Evolutionary conservation across 2,797 vertebrate genomes (phyloP).

Genomic region (Lindbergichthys nudifrons): DNA sequence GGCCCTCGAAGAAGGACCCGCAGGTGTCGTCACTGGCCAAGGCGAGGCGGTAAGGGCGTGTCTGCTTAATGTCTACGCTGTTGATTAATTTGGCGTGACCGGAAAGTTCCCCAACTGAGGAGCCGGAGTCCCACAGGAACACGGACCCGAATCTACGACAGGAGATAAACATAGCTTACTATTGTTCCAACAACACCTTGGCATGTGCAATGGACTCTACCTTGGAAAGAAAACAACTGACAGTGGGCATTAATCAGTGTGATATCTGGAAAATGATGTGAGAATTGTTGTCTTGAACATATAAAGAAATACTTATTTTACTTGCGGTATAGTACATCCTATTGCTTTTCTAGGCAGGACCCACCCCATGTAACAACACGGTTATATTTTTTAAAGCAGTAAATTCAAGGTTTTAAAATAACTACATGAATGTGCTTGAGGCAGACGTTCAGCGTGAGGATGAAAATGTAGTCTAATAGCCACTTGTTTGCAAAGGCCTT

Average conservation of each 20-base stretch:
- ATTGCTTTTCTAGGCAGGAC: too few relatives aligned
- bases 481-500: too few relatives aligned
- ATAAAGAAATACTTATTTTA: too few relatives aligned
- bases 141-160: slow-evolving; percentile 90
- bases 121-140: slow-evolving; percentile 95
- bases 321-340: too few relatives aligned
- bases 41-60: slow-evolving; percentile 90
- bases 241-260: neutral
- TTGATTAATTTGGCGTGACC: slow-evolving; percentile 95
- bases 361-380: too few relatives aligned
- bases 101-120: slow-evolving; percentile 91
- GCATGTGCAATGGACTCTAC: neutral
- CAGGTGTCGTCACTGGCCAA: slow-evolving; percentile 92
- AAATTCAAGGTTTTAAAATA: too few relatives aligned
- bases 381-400: too few relatives aligned
- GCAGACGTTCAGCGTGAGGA: too few relatives aligned
- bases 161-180: slow-evolving; percentile 15
- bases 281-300: too few relatives aligned
- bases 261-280: neutral
- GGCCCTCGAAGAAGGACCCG: slow-evolving; percentile 91
- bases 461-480: too few relatives aligned
- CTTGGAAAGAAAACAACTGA: neutral
- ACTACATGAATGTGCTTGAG: too few relatives aligned
- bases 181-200: neutral
- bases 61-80: slow-evolving; percentile 93